These are phyloP conservation scores for Neoarius graeffei DNA, from an alignment of 2,113 vertebrate species.

Conservation along the genomic window DNA sequence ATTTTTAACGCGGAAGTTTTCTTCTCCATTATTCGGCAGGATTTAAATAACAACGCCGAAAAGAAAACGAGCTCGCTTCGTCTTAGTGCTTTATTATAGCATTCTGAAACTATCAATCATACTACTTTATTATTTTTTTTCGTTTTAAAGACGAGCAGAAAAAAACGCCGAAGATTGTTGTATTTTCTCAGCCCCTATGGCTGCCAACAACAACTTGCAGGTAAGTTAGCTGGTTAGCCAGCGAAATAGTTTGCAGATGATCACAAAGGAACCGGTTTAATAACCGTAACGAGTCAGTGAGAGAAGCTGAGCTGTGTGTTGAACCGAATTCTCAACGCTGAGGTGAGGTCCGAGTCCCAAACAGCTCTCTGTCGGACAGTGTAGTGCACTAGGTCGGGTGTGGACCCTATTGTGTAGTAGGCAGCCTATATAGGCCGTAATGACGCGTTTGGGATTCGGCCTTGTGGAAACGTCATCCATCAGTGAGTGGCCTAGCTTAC, in stretches of 20 bases:
- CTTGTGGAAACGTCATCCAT: not conserved
- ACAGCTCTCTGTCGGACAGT: not conserved
- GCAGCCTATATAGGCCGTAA: not conserved
- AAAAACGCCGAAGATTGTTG: conserved; percentile 36
- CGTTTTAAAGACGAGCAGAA: not conserved
- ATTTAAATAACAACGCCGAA: conserved; percentile 45
- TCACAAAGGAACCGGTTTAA: not conserved
- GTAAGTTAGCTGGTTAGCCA: conserved; percentile 60
- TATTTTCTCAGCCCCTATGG: conserved; percentile 68
- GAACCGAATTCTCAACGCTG: not conserved
- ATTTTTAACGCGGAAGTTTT: conserved; percentile 74
- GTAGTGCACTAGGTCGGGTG: not conserved
- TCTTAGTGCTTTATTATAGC: not conserved
- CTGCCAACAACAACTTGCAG: conserved; percentile 79
- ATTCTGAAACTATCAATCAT: not conserved
- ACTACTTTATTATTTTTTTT: not conserved
- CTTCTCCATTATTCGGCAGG: conserved; percentile 55
- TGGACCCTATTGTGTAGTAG: not conserved
- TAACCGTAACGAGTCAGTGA: not conserved
- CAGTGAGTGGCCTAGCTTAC: not conserved
- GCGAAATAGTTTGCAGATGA: too few species aligned
- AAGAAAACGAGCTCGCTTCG: too few species aligned
- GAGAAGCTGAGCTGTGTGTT: not conserved
- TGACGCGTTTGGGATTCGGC: not conserved
- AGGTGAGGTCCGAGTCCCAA: not conserved